A percentile compares a stretch with the other conserved stretches of the same genome.
These are phyloP conservation scores for Ferrisia virgata DNA, from an alignment of 2,888 invertebrate species.

Conservation along the genomic window DNA sequence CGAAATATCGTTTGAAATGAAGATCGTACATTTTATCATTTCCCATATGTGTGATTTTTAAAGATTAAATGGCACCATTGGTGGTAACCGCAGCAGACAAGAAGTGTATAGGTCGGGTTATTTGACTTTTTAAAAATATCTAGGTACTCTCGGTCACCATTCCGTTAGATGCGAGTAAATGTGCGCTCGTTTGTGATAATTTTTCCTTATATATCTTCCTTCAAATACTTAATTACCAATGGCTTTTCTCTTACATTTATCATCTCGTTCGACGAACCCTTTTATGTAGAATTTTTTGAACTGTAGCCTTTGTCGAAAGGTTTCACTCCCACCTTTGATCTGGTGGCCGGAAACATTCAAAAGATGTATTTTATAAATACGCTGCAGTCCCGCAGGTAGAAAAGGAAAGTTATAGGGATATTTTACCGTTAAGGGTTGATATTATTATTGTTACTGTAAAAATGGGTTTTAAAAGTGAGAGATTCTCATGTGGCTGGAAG, in stretches of 20 bases:
- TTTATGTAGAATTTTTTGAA: neutral
- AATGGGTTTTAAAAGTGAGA: neutral
- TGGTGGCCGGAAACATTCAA: neutral
- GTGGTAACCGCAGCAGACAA: neutral
- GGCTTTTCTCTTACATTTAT: too few species aligned
- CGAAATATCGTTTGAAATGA: neutral
- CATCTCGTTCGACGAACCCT: neutral
- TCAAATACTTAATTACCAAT: neutral
- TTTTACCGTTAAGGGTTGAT: neutral
- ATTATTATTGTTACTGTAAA: neutral
- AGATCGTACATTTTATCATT: neutral
- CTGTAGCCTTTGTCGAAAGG: neutral
- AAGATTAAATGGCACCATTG: neutral
- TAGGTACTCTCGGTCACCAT: neutral
- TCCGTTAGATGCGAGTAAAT: neutral
- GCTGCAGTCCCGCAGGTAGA: too few species aligned
- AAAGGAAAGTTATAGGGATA: neutral
- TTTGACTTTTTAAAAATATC: neutral
- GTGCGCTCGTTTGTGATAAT: neutral
- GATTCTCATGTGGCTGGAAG: neutral
- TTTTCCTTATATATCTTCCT: neutral
- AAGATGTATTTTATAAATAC: neutral
- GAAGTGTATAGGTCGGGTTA: neutral
- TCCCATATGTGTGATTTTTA: neutral
- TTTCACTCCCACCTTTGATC: neutral